Evolutionary conservation across 2,113 vertebrate genomes (phyloP).

Genomic region (Artemisiospiza belli): DNA sequence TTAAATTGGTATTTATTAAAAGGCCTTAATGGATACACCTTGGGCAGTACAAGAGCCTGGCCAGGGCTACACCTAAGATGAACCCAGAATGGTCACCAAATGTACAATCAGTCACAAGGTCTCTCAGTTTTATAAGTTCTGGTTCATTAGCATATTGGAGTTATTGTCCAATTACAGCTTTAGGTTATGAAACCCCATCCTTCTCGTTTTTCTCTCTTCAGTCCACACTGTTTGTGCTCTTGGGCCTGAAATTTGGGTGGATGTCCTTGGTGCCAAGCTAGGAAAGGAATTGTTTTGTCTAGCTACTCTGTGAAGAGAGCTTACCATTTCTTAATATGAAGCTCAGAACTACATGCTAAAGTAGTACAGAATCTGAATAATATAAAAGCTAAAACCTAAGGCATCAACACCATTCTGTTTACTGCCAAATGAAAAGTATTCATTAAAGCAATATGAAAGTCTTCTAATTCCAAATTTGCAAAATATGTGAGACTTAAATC

Average conservation of each 20-base stretch:
- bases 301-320: background rate
- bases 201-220: background rate
- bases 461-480: conserved; percentile 5
- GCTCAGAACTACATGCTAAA: background rate
- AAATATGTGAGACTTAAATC: background rate
- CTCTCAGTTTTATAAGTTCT: background rate
- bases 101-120: background rate
- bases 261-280: background rate
- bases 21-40: background rate
- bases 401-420: background rate
- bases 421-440: background rate
- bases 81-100: background rate
- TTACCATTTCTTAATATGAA: background rate
- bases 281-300: background rate
- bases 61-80: background rate
- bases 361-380: background rate
- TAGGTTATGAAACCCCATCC: background rate
- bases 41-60: background rate
- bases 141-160: background rate
- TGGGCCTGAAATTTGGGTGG: background rate
- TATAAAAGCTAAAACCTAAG: background rate
- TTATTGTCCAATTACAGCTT: background rate
- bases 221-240: background rate
- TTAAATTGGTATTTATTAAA: background rate
- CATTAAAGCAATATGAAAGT: background rate